Evolutionary conservation across 2,888 invertebrate genomes (phyloP), one percentile per base, ranked within the genome.

Genomic region (Odontomyia ornata): DNA sequence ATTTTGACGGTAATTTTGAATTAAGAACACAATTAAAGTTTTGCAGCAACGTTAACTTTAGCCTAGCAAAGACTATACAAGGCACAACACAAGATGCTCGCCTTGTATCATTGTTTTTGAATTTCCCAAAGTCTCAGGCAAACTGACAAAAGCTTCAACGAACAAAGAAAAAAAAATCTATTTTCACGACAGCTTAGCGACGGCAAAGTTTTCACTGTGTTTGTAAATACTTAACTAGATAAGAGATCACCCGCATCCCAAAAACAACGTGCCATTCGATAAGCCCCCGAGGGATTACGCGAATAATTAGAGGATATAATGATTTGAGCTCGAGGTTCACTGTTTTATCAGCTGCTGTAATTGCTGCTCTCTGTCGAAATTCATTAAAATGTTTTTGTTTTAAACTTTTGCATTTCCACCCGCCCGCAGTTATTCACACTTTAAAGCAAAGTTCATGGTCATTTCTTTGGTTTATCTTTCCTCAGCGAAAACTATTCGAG

Each of bases 221-320:
- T 64, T 64, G 64, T 30, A 64, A 64, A 64, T 64, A 64, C 64
- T 30, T 64, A 64, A 64, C 27, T 13, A 64, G 64, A 64, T 64
- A 64, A 64, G 60, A 60, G 60, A 18, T 18, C 25, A 18, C 25
- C 18, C 23, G 60, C 1, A 25, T 25, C 60, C 25, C 5, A 2
- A 25, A 60, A 11, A 47, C 46, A 43, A 21, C 36, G 43, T n/a
- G 23, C 43, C 69, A 30, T 43, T 46, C 69, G 46, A 46, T 69
- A 69, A 69, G 47, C 23, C 47, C 69, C 30, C 69, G 11, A 47
- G 69, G 69, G 69, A 69, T 69, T 69, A 69, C 69, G 69, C 47
- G 46, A 69, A 69, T 69, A 69, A 69, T 69, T 69, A 46, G 69
- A 69, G 69, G 18, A 18, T 46, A 69, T 69, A 69, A 69, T 69